These are phyloP conservation scores for Drosophila algonquin DNA, from an alignment of 2,888 invertebrate genomes.

Conservation along the genomic window DNA sequence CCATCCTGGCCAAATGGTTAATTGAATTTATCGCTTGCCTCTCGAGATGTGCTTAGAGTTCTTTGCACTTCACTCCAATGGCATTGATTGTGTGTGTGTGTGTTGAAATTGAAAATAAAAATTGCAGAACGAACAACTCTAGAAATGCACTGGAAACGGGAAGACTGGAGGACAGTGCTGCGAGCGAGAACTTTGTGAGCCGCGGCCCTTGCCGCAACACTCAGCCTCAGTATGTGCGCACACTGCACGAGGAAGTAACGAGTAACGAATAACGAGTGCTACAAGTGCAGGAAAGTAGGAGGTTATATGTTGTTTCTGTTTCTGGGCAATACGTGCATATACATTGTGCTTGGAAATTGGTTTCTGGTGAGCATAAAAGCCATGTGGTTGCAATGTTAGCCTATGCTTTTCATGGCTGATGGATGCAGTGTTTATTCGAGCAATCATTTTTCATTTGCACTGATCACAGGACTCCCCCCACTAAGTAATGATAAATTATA, in stretches of 20 bases:
- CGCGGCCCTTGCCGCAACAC: no score
- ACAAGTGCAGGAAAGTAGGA: background rate
- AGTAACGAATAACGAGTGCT: background rate
- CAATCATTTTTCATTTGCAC: no score
- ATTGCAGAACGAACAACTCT: no score
- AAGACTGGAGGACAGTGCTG: background rate
- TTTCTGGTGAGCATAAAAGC: no score
- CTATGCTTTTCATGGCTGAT: background rate
- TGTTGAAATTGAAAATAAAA: no score
- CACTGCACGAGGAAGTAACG: no score
- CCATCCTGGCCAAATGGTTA: conserved; percentile 51
- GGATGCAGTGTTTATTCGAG: background rate
- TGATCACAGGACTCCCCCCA: background rate
- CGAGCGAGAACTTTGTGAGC: no score
- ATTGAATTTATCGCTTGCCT: conserved; percentile 34
- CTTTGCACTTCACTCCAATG: background rate
- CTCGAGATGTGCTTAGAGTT: background rate
- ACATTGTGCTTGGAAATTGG: no score
- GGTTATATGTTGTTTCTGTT: background rate
- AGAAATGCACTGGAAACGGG: no score
- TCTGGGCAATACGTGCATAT: background rate
- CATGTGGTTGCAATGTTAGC: background rate
- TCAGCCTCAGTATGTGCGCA: no score
- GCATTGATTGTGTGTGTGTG: background rate
- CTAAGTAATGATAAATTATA: background rate